These are phyloP conservation scores for Darevskia mixta DNA, from an alignment of 2,797 vertebrate genomes.

Conservation along the genomic window DNA sequence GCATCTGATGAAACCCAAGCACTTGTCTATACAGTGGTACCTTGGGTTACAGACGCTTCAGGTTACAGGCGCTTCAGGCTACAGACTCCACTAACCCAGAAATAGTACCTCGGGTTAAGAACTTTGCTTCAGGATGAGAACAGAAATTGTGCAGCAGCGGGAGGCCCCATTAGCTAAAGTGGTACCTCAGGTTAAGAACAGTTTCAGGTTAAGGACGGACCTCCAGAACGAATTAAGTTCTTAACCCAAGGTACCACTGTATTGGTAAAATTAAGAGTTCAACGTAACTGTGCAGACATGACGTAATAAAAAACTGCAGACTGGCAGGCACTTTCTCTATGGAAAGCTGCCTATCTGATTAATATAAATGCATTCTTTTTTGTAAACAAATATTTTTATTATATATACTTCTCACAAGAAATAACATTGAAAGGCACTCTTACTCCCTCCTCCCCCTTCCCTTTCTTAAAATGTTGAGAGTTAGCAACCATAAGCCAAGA, in stretches of 20 bases:
- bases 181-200: too few species aligned
- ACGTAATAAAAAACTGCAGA: neutral
- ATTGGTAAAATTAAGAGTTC: neutral
- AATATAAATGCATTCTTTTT: neutral
- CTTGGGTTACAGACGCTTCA: too few species aligned
- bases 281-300: neutral
- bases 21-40: neutral
- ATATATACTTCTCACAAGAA: slow-evolving; percentile 58
- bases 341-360: neutral
- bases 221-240: too few species aligned
- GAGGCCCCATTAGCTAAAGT: too few species aligned
- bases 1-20: neutral
- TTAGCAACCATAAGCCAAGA: slow-evolving; percentile 75
- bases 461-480: slow-evolving; percentile 35
- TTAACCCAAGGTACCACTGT: too few species aligned
- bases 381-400: neutral
- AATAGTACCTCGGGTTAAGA: too few species aligned
- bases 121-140: too few species aligned
- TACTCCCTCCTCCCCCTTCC: slow-evolving; percentile 25
- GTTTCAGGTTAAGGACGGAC: too few species aligned
- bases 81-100: too few species aligned
- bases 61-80: too few species aligned
- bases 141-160: too few species aligned
- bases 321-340: neutral
- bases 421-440: slow-evolving; percentile 37